These are phyloP conservation scores for Melanotaenia parkinsoni DNA, from an alignment of 2,797 vertebrate genomes.

Conservation along the genomic window DNA sequence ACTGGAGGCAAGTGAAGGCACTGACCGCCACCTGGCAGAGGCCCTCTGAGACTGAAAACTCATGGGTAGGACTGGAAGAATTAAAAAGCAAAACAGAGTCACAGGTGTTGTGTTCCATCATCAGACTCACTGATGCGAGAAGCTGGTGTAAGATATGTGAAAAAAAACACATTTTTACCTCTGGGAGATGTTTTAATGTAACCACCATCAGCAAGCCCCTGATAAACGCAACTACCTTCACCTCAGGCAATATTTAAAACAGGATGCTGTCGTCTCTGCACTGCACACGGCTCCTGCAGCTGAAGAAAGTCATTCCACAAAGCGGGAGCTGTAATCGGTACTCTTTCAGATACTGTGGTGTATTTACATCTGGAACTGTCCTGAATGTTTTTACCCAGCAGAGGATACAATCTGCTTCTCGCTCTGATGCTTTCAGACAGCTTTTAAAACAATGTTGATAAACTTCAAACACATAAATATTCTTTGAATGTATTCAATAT, in stretches of 20 bases:
- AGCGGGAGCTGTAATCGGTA: slow-evolving; percentile 39
- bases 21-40: slow-evolving; percentile 83
- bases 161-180: slow-evolving; percentile 55
- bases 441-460: slow-evolving; percentile 44
- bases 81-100: slow-evolving; percentile 44
- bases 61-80: background rate
- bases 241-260: slow-evolving; percentile 39
- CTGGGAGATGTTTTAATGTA: slow-evolving; percentile 58
- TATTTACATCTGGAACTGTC: slow-evolving; percentile 57
- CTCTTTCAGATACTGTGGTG: slow-evolving; percentile 31
- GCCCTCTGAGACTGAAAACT: slow-evolving; percentile 70
- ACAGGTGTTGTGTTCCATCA: slow-evolving; percentile 61
- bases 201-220: slow-evolving; percentile 47
- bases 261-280: slow-evolving; percentile 12
- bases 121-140: slow-evolving; percentile 47
- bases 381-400: slow-evolving; percentile 59
- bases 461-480: slow-evolving; percentile 23
- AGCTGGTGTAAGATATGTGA: slow-evolving; percentile 30
- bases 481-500: slow-evolving; percentile 51
- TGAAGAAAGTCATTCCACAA: slow-evolving; percentile 29
- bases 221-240: slow-evolving; percentile 27
- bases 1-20: slow-evolving; percentile 82
- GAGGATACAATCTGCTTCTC: slow-evolving; percentile 48
- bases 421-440: slow-evolving; percentile 53
- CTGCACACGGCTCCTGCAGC: slow-evolving; percentile 12